Evolutionary conservation across 2,113 vertebrate genomes (phyloP).

Genomic region (Microcebus ravelobensis): DNA sequence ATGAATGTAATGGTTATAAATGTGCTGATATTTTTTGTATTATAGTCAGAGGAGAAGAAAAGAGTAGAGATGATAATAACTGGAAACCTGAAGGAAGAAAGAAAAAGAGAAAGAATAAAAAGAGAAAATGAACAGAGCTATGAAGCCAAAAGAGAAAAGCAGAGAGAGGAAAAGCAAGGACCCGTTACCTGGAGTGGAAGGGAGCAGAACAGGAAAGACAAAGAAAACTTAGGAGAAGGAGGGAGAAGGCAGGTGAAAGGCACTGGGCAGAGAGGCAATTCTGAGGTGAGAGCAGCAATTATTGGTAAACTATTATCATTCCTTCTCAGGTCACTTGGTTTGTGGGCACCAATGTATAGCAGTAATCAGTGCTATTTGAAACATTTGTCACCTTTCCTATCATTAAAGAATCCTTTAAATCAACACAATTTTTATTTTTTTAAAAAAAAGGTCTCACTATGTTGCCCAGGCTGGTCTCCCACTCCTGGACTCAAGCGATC

Average conservation of each 20-base stretch:
- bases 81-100: background rate
- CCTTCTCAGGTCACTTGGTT: background rate
- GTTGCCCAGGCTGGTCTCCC: background rate
- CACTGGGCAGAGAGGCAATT: background rate
- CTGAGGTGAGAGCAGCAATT: background rate
- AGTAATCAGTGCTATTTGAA: background rate
- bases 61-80: background rate
- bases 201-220: background rate
- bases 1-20: background rate
- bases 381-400: background rate
- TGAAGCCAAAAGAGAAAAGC: background rate
- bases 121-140: background rate
- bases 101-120: background rate
- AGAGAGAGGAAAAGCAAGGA: background rate
- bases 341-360: background rate
- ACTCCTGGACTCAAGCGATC: background rate
- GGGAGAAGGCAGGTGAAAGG: background rate
- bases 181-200: background rate
- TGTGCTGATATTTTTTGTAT: background rate
- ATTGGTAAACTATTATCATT: background rate
- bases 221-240: background rate
- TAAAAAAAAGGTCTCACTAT: background rate
- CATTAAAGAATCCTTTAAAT: background rate
- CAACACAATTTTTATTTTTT: background rate
- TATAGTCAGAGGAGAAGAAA: background rate